Base-by-base conservation (phyloP, 2,113 vertebrate species). In the Brachyhypopomus occidentalis region DNA sequence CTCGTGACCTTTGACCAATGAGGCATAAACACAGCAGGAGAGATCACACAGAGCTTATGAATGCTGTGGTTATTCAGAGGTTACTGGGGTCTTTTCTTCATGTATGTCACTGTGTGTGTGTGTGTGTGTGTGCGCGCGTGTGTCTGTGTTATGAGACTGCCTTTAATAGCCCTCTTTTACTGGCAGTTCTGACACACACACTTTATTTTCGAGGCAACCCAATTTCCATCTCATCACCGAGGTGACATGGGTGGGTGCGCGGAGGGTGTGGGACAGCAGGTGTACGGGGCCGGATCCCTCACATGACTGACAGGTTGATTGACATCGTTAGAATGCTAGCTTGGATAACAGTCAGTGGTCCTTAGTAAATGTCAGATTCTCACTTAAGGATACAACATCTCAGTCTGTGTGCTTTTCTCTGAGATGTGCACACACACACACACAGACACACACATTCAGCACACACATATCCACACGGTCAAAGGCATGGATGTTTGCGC, bases 1-100 rank as follows among this genome's bases (percentile, higher is more conserved):
- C 97, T 96, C 86, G 48, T 79, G 97, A 97, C 90, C 94, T 98
- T 93, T 98, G 96, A 88, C 97, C 97, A 93, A 97, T 98, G 92
- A 95, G 97, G 23, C 25, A 59, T 80, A 96, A 96, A 81, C 96
- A 96, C 9, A 97, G 97, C 92, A 96, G 97, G 45, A 93, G 96
- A 95, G n/a, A 97, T 97, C 92, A 97, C 97, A 92, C 98, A 98
- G 93, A 98, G 96, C 94, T 7, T 45, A 45, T 45, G 12, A 96
- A 95, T 90, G 95, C 96, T 91, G 97, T 96, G 87, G 72, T 60
- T 56, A 83, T 62, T 19, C 45, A 14, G 45, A 14, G 45, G 45
- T 45, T 12, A 2, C 12, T 12, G 45, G 45, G 45, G 9, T 52
- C 45, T 52, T 52, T 52, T 14, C 45, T 38, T 4, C 34, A 70